Evolutionary conservation across 2,888 invertebrate species (phyloP), one percentile per base, ranked within the genome.

Genomic region (Smittia sp.): DNA sequence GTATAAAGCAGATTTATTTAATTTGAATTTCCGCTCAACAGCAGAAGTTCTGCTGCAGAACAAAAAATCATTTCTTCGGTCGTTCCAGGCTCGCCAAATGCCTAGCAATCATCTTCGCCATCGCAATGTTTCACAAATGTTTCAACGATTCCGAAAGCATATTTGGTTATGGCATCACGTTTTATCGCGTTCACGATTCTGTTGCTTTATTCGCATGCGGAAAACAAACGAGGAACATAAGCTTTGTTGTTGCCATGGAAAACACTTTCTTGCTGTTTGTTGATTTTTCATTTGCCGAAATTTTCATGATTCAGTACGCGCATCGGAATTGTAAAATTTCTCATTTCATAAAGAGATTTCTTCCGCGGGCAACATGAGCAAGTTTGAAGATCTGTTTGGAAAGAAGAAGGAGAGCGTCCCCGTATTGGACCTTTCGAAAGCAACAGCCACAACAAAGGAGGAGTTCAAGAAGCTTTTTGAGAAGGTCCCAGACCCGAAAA

Each of bases 401-500:
- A 93, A 92, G 84, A 94, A 93, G 83, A 94, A 93, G 82, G 92
- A 94, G 80, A 88, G 89, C 73, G 89, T 90, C 63, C 89, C 92
- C 66, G 90, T 94, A 78, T 85, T 96, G 67, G 96, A 96, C 81
- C 85, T 95, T 76, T 93, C 93, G 74, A 90, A 90, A 81, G 87
- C 89, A 58, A 87, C 89, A 6, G 90, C 91, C 68, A 90, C 88
- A 77, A 89, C 89, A 9, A 88, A 89, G 75, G 94, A 94, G 78
- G 95, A 96, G 79, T 92, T 93, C 77, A 88, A 90, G 78, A 88
- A 89, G 74, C 86, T 93, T 66, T 85, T 93, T 80, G 94, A 94
- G 78, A 92, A 92, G 83, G 91, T 94, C 11, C 94, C 94, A 0
- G 95, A 96, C 80, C 94, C 91, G 79, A 94, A 93, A 83, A 93